A percentile compares a stretch with the other conserved stretches of the same genome.
Conservation (phyloP, 2,888 invertebrate genomes). For the Anodontia alba region DNA sequence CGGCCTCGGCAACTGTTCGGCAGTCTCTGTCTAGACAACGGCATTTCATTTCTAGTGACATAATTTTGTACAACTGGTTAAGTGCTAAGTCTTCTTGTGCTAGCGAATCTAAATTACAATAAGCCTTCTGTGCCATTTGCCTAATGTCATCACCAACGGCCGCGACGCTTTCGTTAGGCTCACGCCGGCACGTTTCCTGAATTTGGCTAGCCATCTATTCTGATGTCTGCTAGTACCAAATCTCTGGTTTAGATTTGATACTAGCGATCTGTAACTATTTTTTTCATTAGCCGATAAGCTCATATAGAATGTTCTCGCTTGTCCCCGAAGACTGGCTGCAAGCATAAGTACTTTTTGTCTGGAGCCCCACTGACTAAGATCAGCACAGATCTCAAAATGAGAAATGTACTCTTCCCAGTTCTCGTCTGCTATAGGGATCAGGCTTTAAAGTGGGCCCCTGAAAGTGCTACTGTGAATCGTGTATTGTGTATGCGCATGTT, state of each 20-base stretch:
- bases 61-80: conserved; percentile 30
- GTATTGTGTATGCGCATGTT: too few relatives aligned
- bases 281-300: too few relatives aligned
- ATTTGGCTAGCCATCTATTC: neutral
- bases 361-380: too few relatives aligned
- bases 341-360: too few relatives aligned
- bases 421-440: too few relatives aligned
- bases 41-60: conserved; percentile 33
- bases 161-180: conserved; percentile 21
- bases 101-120: conserved; percentile 13
- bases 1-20: conserved; percentile 26
- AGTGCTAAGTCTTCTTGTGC: conserved; percentile 37
- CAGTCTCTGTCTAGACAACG: conserved; percentile 30
- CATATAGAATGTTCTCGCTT: too few relatives aligned
- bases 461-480: too few relatives aligned
- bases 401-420: too few relatives aligned
- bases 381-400: too few relatives aligned
- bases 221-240: neutral
- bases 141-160: conserved; percentile 32
- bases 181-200: neutral
- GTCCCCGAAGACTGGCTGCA: too few relatives aligned
- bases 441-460: too few relatives aligned
- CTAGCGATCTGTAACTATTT: neutral
- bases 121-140: conserved; percentile 38
- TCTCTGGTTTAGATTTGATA: neutral